Conservation (phyloP, 2,113 vertebrate species). For the Trachemys scripta region DNA sequence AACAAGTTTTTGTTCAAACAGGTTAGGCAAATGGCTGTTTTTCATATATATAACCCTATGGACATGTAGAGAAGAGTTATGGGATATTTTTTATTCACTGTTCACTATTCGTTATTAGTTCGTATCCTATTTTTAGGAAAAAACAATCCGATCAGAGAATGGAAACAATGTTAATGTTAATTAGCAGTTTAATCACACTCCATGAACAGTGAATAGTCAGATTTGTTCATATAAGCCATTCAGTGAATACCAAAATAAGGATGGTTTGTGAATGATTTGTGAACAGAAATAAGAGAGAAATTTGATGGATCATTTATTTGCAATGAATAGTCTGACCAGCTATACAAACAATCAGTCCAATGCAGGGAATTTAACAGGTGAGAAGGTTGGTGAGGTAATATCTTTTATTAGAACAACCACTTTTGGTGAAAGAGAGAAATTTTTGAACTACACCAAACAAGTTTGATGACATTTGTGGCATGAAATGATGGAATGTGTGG, state of each 20-base stretch:
- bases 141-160: too few species aligned
- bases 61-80: background rate
- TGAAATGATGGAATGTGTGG: background rate
- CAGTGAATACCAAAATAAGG: accelerated
- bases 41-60: background rate
- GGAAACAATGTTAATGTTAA: too few species aligned
- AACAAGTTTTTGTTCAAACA: background rate
- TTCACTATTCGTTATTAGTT: background rate
- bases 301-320: background rate
- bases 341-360: background rate
- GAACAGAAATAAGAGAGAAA: background rate
- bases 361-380: too few species aligned
- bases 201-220: too few species aligned
- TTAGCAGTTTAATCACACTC: too few species aligned
- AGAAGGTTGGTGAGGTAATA: too few species aligned
- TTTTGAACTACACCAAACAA: background rate
- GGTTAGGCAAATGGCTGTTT: background rate
- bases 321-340: background rate
- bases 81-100: background rate
- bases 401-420: too few species aligned
- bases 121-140: too few species aligned
- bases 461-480: background rate
- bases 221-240: background rate
- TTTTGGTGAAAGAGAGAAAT: too few species aligned
- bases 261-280: background rate